Evolutionary conservation across 2,113 vertebrate species (phyloP).

Genomic region (Nesogale talazaci): DNA sequence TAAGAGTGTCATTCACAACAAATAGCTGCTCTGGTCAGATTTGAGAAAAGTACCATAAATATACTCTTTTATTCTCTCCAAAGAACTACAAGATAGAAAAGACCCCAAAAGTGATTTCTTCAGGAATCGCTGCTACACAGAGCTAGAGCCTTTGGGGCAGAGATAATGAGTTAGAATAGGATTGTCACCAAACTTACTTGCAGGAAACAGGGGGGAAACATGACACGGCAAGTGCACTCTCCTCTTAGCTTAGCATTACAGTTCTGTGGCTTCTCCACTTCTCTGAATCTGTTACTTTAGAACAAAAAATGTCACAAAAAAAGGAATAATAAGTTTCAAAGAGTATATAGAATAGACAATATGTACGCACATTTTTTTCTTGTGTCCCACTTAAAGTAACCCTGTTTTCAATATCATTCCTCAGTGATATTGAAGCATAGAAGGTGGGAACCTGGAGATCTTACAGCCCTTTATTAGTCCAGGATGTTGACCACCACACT

Average conservation of each 20-base stretch:
- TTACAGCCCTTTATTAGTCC: background rate
- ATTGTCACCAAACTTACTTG: slow-evolving; percentile 50
- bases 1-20: slow-evolving; percentile 84
- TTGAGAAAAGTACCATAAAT: slow-evolving; percentile 78
- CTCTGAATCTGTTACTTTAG: background rate
- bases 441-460: background rate
- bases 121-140: slow-evolving; percentile 68
- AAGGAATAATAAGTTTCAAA: background rate
- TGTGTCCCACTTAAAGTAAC: background rate
- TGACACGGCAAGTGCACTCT: background rate
- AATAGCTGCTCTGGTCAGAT: slow-evolving; percentile 80
- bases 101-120: slow-evolving; percentile 75
- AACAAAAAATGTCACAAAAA: slow-evolving; percentile 32
- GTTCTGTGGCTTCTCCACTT: background rate
- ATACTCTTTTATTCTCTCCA: slow-evolving; percentile 70
- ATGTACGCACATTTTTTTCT: background rate
- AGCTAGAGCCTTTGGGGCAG: slow-evolving; percentile 67
- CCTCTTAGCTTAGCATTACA: slow-evolving; percentile 10
- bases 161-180: slow-evolving; percentile 61
- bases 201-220: slow-evolving; percentile 34
- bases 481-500: background rate
- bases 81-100: slow-evolving; percentile 76
- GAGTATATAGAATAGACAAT: background rate
- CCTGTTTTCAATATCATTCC: slow-evolving; percentile 37
- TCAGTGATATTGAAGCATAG: background rate